These are phyloP conservation scores for Oreochromis niloticus DNA, from an alignment of 2,113 vertebrate genomes.

Conservation along the genomic window DNA sequence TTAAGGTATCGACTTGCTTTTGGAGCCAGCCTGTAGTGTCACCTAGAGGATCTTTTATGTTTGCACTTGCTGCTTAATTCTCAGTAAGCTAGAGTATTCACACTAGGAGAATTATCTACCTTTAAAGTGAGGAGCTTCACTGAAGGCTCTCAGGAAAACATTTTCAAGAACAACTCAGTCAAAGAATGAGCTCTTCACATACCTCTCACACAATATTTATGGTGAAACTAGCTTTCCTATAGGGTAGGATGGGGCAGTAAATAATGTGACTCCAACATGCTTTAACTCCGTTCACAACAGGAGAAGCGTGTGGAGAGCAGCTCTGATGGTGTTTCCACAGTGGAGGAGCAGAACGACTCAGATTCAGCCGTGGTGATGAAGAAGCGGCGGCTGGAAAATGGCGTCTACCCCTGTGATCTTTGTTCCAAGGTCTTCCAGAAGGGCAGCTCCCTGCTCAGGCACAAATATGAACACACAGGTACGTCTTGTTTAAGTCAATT, in stretches of 20 bases:
- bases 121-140: background rate
- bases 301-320: conserved; percentile 82
- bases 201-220: background rate
- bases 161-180: background rate
- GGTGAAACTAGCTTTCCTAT: background rate
- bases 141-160: background rate
- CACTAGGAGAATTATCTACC: background rate
- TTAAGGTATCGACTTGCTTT: background rate
- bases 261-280: background rate
- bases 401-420: conserved; percentile 92
- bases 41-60: background rate
- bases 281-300: conserved; percentile 28
- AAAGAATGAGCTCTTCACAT: background rate
- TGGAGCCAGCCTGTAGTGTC: background rate
- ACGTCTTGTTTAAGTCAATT: background rate
- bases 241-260: background rate
- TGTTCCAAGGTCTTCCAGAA: conserved; percentile 99
- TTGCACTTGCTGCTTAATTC: background rate
- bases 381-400: conserved; percentile 85
- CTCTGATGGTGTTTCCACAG: conserved; percentile 78
- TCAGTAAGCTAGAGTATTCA: background rate
- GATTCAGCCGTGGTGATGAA: conserved; percentile 82
- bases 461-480: conserved; percentile 99
- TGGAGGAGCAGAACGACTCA: conserved; percentile 86
- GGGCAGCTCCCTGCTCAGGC: conserved; percentile 94